These are phyloP conservation scores for Scaptodrosophila lebanonensis DNA, from an alignment of 1,140 invertebrate species.

Conservation along the genomic window DNA sequence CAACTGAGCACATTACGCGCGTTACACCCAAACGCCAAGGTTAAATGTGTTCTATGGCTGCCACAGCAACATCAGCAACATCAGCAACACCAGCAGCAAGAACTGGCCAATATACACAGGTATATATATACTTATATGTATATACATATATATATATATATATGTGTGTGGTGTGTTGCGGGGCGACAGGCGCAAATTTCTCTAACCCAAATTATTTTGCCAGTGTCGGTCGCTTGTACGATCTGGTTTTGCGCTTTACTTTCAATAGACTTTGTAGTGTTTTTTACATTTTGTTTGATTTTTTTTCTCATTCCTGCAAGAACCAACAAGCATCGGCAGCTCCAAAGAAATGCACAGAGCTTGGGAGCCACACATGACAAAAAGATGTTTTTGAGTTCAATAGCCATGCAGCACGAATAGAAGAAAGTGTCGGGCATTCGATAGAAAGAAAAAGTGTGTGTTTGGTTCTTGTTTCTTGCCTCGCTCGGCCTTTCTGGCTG, in stretches of 20 bases:
- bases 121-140: too few relatives aligned
- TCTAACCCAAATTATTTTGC: conserved; percentile 68
- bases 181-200: conserved; percentile 57
- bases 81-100: conserved; percentile 39
- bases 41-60: conserved; percentile 58
- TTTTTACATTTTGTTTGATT: too few relatives aligned
- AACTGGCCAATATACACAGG: too few relatives aligned
- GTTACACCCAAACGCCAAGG: conserved; percentile 68
- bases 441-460: conserved; percentile 69
- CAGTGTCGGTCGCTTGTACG: conserved; percentile 20
- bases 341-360: too few relatives aligned
- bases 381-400: conserved; percentile 64
- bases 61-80: conserved; percentile 15
- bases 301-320: too few relatives aligned
- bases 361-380: too few relatives aligned
- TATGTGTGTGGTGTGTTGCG: conserved; percentile 67
- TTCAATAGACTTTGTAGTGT: too few relatives aligned
- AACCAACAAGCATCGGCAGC: too few relatives aligned
- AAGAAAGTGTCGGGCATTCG: conserved; percentile 60
- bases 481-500: too few relatives aligned
- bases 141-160: too few relatives aligned
- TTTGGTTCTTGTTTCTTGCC: neutral
- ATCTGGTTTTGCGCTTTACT: conserved; percentile 50
- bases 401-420: conserved; percentile 34
- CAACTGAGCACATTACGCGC: conserved; percentile 69